Evolutionary conservation across 2,797 vertebrate genomes (phyloP).

Genomic region (Phataginus tetradactyla): DNA sequence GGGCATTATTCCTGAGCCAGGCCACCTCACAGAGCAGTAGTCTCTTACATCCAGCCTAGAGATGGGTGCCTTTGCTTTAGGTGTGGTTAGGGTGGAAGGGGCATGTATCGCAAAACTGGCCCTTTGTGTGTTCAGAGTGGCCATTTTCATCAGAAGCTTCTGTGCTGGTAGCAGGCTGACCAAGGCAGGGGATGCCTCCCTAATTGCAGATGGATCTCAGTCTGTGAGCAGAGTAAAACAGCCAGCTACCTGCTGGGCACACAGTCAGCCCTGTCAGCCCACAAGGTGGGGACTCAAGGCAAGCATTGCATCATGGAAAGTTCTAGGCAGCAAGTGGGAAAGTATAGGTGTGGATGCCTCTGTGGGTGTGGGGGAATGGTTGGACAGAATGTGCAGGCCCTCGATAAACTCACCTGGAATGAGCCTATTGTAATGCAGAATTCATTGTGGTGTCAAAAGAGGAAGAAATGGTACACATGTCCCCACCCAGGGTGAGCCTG

Average conservation of each 20-base stretch:
- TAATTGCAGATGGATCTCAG: background rate
- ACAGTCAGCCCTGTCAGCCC: background rate
- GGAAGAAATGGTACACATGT: background rate
- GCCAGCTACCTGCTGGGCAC: background rate
- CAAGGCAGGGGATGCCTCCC: background rate
- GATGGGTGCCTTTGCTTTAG: background rate
- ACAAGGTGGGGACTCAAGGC: background rate
- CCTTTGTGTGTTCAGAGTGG: background rate
- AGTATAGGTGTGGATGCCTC: background rate
- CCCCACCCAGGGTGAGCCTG: background rate
- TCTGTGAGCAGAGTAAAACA: background rate
- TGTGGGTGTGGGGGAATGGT: background rate
- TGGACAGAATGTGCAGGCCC: background rate
- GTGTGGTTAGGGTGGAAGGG: background rate
- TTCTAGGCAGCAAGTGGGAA: background rate
- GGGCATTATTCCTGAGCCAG: background rate
- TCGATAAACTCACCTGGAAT: background rate
- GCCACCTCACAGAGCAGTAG: background rate
- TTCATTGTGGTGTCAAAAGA: background rate
- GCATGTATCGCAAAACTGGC: background rate
- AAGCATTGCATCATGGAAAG: constrained; percentile 4
- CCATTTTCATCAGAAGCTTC: background rate
- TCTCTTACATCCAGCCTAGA: background rate
- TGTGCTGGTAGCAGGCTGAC: background rate
- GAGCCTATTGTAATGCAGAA: background rate